Evolutionary conservation across 2,113 vertebrate species (phyloP).

Genomic region (Columbina picui): DNA sequence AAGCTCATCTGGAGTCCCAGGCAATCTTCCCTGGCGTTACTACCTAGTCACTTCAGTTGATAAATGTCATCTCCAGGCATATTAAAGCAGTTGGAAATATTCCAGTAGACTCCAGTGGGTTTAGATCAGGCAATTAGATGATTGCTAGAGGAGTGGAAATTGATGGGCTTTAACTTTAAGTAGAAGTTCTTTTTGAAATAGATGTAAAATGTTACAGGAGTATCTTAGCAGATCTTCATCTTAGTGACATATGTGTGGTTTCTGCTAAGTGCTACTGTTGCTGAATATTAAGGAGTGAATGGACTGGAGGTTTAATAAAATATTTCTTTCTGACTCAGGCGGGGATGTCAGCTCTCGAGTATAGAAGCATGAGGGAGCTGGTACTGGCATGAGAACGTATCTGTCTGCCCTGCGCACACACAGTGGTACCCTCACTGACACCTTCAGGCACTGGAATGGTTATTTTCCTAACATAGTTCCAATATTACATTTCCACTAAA

Average conservation of each 20-base stretch:
- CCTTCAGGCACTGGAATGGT: background rate
- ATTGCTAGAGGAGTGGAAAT: background rate
- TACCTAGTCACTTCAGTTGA: constrained; percentile 4
- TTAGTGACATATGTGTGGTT: background rate
- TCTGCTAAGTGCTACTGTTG: background rate
- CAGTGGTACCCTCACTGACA: background rate
- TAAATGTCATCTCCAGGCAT: background rate
- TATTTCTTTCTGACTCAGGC: background rate
- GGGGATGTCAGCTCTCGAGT: background rate
- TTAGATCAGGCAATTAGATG: background rate
- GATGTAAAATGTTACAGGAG: background rate
- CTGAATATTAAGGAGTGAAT: background rate
- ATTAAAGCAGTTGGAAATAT: constrained; percentile 20
- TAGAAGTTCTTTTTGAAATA: constrained; percentile 12
- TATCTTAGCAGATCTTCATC: background rate
- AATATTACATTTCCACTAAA: background rate
- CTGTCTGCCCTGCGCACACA: accelerated
- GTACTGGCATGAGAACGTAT: accelerated
- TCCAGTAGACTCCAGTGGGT: constrained; percentile 10
- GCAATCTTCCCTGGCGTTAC: background rate
- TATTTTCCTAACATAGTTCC: background rate
- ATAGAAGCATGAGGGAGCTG: background rate
- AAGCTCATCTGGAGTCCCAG: constrained; percentile 16
- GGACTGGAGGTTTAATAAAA: background rate
- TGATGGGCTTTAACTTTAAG: background rate